Evolutionary conservation across 2,888 invertebrate species (phyloP).

Genomic region (Scrobipalpa costella): DNA sequence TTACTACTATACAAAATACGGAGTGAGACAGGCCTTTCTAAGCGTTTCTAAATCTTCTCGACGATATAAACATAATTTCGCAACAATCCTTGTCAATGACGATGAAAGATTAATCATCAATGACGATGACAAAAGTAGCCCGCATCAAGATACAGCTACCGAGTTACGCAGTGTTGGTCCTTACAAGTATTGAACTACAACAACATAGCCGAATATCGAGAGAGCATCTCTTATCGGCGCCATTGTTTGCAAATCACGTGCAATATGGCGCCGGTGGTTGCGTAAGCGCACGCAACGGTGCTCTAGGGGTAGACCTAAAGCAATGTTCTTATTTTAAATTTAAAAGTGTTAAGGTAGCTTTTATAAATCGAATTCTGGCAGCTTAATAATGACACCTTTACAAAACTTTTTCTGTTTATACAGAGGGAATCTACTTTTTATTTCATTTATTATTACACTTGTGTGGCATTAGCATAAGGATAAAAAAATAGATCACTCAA

Average conservation of each 20-base stretch:
- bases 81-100: not conserved
- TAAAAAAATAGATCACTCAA: too few species aligned
- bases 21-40: too few species aligned
- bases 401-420: too few species aligned
- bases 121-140: conserved; percentile 15
- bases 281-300: conserved; percentile 55
- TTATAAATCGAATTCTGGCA: too few species aligned
- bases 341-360: not conserved
- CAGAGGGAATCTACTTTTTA: too few species aligned
- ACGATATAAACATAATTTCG: not conserved
- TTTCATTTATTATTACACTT: too few species aligned
- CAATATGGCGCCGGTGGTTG: conserved; percentile 57
- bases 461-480: too few species aligned
- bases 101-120: not conserved
- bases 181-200: conserved; percentile 27
- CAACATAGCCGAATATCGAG: conserved; percentile 47
- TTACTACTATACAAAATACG: too few species aligned
- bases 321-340: conserved; percentile 7
- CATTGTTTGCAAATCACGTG: conserved; percentile 73
- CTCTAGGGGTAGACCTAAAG: not conserved
- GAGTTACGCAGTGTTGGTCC: conserved; percentile 23
- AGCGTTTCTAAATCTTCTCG: too few species aligned
- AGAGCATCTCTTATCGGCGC: conserved; percentile 54
- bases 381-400: too few species aligned
- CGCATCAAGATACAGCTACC: conserved; percentile 24